phyloP scores from a whole-genome alignment of 2,888 invertebrate species.

The Geotrupes spiniger region DNA sequence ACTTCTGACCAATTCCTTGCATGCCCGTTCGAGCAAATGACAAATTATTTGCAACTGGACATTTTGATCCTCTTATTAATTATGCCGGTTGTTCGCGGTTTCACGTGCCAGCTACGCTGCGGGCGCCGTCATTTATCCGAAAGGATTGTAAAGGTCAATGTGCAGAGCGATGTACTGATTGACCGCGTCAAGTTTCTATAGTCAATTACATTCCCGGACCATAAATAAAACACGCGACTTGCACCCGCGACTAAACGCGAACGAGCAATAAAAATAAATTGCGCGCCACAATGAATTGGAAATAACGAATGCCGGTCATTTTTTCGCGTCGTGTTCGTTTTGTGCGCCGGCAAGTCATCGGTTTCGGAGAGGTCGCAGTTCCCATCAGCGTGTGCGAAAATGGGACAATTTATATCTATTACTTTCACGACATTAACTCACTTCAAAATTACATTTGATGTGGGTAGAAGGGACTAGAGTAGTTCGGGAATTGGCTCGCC shows the following conservation, averaged over 20 bases:
- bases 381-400: slow-evolving; percentile 17
- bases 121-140: slow-evolving; percentile 24
- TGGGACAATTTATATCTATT: slow-evolving; percentile 22
- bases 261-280: not conserved
- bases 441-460: slow-evolving; percentile 20
- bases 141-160: no score
- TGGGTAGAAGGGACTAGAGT: not conserved
- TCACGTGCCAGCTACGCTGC: slow-evolving; percentile 27
- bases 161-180: no score
- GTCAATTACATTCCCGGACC: no score
- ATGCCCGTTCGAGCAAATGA: slow-evolving; percentile 22
- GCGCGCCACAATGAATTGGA: no score
- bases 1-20: slow-evolving; percentile 8
- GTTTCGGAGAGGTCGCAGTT: slow-evolving; percentile 2
- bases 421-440: slow-evolving; percentile 22
- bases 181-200: no score
- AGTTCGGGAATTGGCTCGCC: no score
- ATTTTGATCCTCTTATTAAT: slow-evolving; percentile 36
- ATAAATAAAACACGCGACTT: no score
- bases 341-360: slow-evolving; percentile 9
- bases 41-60: slow-evolving; percentile 34
- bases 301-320: no score
- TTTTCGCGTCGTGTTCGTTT: not conserved
- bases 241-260: not conserved
- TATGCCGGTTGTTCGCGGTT: slow-evolving; percentile 32